A percentile compares a stretch with the other conserved stretches of the same genome.
These are phyloP conservation scores for Suricata suricatta DNA, from an alignment of 2,113 vertebrate species.

Conservation along the genomic window DNA sequence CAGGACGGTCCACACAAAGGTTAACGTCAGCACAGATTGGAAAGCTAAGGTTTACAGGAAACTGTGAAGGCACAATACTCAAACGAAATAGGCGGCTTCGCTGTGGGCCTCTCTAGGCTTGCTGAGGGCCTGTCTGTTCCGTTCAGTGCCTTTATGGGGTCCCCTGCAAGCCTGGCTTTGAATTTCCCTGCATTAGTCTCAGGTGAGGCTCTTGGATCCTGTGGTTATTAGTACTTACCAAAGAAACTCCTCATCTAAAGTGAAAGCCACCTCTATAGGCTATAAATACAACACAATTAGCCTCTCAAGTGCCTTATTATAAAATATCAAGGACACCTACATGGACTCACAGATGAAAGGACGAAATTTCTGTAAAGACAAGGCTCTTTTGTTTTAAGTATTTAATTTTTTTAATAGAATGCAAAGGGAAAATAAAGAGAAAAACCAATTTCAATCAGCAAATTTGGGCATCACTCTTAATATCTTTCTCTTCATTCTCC, in stretches of 20 bases:
- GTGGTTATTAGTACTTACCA: conserved; percentile 82
- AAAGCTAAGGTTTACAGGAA: background rate
- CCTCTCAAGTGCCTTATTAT: conserved; percentile 69
- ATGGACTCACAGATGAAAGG: background rate
- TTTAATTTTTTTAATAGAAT: background rate
- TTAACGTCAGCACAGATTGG: background rate
- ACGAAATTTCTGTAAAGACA: background rate
- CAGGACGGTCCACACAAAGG: background rate
- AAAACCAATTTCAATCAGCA: background rate
- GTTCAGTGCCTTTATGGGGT: conserved; percentile 82
- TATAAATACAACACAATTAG: conserved; percentile 86
- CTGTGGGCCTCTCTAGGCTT: background rate
- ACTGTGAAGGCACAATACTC: background rate
- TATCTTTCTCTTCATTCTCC: background rate
- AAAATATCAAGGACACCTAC: conserved; percentile 54
- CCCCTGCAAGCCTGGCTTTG: conserved; percentile 80
- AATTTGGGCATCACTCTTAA: background rate
- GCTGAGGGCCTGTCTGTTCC: conserved; percentile 77
- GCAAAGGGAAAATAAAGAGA: background rate
- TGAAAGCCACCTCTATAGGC: conserved; percentile 79
- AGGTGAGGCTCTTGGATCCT: conserved; percentile 83
- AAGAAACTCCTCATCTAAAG: conserved; percentile 80
- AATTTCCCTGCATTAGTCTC: conserved; percentile 80
- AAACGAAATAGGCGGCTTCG: background rate
- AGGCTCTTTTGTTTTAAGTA: background rate